Percentiles rank a stretch among this genome's conserved stretches.
These are phyloP conservation scores for Stegodyphus mimosarum DNA, from an alignment of 1,140 invertebrate species.

Conservation along the genomic window DNA sequence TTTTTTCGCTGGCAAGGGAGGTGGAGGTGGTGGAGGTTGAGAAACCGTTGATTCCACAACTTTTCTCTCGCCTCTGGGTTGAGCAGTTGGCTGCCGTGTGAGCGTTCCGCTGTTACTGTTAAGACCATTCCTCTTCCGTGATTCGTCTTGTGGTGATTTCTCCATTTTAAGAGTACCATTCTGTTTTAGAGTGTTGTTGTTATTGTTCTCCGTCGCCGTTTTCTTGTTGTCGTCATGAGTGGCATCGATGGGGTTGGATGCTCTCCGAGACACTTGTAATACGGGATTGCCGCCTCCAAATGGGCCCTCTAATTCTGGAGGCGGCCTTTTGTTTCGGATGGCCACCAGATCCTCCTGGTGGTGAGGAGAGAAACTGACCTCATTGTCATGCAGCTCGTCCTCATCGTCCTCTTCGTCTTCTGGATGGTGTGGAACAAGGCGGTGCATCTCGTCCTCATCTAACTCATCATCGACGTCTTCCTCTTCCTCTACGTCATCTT, in stretches of 20 bases:
- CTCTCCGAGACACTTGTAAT: conserved; percentile 49
- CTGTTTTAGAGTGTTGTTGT: background rate
- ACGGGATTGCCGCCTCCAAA: background rate
- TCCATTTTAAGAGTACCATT: conserved; percentile 26
- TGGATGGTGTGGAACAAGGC: conserved; percentile 32
- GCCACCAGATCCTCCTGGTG: conserved; percentile 61
- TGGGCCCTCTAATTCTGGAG: conserved; percentile 2
- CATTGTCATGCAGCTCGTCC: conserved; percentile 61
- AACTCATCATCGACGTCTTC: background rate
- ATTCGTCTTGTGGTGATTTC: background rate
- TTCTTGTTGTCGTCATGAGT: conserved; percentile 51
- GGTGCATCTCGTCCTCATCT: conserved; percentile 11
- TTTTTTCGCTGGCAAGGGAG: conserved; percentile 28
- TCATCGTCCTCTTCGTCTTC: conserved; percentile 55
- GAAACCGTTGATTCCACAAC: conserved; percentile 1
- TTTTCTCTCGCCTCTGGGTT: background rate
- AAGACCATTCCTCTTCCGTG: background rate
- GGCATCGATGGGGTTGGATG: conserved; percentile 49
- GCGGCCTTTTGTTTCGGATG: conserved; percentile 59
- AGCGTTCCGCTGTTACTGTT: background rate
- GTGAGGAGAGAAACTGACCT: conserved; percentile 61
- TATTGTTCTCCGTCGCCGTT: background rate
- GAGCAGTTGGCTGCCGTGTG: background rate
- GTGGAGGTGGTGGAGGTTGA: conserved; percentile 34
- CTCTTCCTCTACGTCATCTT: conserved; percentile 35